A percentile compares a stretch with the other conserved stretches of the same genome.
Evolutionary conservation across 2,797 vertebrate species (phyloP).

Genomic region (Holocentrus rufus): DNA sequence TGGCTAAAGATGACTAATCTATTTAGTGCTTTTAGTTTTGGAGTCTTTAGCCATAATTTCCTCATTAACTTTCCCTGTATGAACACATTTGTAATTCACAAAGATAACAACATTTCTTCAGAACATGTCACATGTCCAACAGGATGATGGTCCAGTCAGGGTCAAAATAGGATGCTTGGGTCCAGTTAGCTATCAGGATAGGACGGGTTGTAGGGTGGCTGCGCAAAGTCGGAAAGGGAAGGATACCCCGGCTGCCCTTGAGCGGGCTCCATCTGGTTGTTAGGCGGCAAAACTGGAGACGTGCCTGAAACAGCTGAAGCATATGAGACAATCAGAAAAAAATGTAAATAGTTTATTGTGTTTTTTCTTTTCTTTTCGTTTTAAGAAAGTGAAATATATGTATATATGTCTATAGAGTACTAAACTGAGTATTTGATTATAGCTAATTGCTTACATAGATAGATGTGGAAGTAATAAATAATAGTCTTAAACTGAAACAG

Average conservation of each 20-base stretch:
- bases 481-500: not conserved
- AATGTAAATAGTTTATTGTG: constrained; percentile 1
- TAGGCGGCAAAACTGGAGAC: constrained; percentile 33
- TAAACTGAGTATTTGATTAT: too few species aligned
- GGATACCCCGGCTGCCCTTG: constrained; percentile 36
- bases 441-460: too few species aligned
- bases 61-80: too few species aligned
- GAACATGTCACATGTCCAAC: not conserved
- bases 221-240: constrained; percentile 38
- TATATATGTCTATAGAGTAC: too few species aligned
- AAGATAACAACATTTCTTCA: too few species aligned
- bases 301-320: constrained; percentile 39
- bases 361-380: too few species aligned
- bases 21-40: not conserved
- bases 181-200: constrained; percentile 73
- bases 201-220: constrained; percentile 88
- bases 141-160: not conserved
- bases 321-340: constrained; percentile 11
- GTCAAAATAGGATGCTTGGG: not conserved
- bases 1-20: not conserved
- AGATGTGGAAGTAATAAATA: too few species aligned
- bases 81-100: not conserved
- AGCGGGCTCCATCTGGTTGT: constrained; percentile 53
- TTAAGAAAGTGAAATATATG: too few species aligned
- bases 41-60: not conserved